Base-by-base conservation (phyloP, 1,140 invertebrate genomes). In the Procambarus clarkii region DNA sequence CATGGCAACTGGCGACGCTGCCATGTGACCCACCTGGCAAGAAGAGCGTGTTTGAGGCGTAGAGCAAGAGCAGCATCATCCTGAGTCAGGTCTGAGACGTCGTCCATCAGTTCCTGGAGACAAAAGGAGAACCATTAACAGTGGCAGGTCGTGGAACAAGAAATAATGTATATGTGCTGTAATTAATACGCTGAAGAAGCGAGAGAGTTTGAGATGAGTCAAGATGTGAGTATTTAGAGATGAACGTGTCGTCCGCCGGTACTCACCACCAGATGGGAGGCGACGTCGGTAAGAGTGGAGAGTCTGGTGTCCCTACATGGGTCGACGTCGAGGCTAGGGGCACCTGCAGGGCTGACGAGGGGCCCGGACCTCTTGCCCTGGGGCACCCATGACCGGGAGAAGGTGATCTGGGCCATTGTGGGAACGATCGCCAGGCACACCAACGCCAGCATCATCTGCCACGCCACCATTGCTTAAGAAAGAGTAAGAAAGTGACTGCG, bases 351-450 rank as follows among this genome's bases (percentile, higher is more conserved):
- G 24, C 3, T 46, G 44, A 34, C 45, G 18, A 48, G 77, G 21
- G 77, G 45, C 5, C 15, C 18, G 13, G 77, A 79, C 45, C 77
- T 46, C 77, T 79, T 79, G 45, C 77, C 77, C 45, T 79, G 77
- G 15, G 77, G 77, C 77, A 79, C 77, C 77, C 77, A 79, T 4
- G 77, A 79, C 1, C 77, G 77, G 77, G 77, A 79, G 77, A 79
- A 79, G 77, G 77, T 79, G 77, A 79, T 79, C 77, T 79, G 77
- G 5, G 77, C 77, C 77, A 79, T 15, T 24, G 77, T 54, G 15
- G 77, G 77, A 45, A 3, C 77, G 18, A 79, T 9, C 44, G 77
- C 77, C 77, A 79, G 15, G 77, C 77, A 79, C 45, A 54, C 9
- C 44, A 79, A 44, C 44, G 48, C 77, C 45, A 48, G 44, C 77